Evolutionary conservation across 2,113 vertebrate genomes (phyloP).

Genomic region (Phoenicopterus ruber): DNA sequence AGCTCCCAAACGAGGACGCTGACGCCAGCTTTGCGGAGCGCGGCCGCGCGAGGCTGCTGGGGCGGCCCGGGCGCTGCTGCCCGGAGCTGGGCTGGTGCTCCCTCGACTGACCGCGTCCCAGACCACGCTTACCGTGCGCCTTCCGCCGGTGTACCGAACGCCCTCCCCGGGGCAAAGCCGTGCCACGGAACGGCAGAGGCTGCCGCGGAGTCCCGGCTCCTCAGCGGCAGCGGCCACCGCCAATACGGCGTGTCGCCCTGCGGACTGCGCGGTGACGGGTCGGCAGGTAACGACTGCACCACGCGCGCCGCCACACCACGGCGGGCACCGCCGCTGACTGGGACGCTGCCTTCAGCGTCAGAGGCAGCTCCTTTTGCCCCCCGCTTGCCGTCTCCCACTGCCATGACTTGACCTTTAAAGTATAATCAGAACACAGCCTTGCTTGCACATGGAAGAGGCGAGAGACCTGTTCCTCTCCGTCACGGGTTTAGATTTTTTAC

Average conservation of each 20-base stretch:
- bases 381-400: background rate
- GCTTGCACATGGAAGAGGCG: background rate
- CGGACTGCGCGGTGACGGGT: background rate
- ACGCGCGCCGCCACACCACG: rapidly evolving
- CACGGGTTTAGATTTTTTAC: background rate
- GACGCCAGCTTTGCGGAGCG: background rate
- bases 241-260: background rate
- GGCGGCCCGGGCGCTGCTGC: background rate
- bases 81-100: background rate
- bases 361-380: background rate
- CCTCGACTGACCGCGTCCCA: rapidly evolving
- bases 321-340: rapidly evolving
- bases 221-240: background rate
- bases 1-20: background rate
- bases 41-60: rapidly evolving
- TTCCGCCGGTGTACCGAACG: background rate
- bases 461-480: background rate
- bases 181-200: background rate
- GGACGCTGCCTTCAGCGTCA: background rate
- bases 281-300: background rate
- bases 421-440: background rate
- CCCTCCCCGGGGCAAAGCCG: background rate
- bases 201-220: background rate
- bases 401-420: background rate
- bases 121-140: rapidly evolving